Evolutionary conservation across 2,888 invertebrate genomes (phyloP).

Genomic region (Dicranocentrus wangi): DNA sequence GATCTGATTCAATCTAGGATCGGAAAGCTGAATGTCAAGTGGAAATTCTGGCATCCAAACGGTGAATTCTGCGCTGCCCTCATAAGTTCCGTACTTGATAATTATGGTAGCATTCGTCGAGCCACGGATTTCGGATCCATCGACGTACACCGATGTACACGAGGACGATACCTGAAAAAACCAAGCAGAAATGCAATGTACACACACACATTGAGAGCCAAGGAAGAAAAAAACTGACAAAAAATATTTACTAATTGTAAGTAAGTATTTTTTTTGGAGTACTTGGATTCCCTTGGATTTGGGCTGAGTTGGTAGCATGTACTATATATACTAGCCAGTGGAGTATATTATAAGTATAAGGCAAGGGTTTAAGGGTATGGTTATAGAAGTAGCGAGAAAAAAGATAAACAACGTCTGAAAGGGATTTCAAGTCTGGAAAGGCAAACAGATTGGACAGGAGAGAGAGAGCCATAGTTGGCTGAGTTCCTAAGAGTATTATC

Average conservation of each 20-base stretch:
- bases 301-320: too few species aligned
- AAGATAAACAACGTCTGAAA: neutral
- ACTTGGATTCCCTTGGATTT: too few species aligned
- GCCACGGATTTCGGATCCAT: constrained; percentile 94
- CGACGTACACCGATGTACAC: too few species aligned
- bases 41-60: constrained; percentile 99
- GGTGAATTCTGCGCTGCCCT: constrained; percentile 89
- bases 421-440: neutral
- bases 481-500: constrained; percentile 51
- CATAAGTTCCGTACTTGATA: constrained; percentile 93
- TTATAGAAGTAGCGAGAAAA: constrained; percentile 18
- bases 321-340: too few species aligned
- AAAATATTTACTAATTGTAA: constrained; percentile 79
- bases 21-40: constrained; percentile 90
- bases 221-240: too few species aligned
- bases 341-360: too few species aligned
- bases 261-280: too few species aligned
- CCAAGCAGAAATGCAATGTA: too few species aligned
- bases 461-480: constrained; percentile 17
- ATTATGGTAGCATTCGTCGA: constrained; percentile 95
- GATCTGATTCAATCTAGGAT: constrained; percentile 91
- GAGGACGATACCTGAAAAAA: too few species aligned
- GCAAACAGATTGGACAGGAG: constrained; percentile 11
- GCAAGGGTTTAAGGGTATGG: too few species aligned
- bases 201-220: too few species aligned